These are phyloP conservation scores for Mormyrops attenuatus DNA, from an alignment of 2,797 vertebrate species.

Conservation along the genomic window DNA sequence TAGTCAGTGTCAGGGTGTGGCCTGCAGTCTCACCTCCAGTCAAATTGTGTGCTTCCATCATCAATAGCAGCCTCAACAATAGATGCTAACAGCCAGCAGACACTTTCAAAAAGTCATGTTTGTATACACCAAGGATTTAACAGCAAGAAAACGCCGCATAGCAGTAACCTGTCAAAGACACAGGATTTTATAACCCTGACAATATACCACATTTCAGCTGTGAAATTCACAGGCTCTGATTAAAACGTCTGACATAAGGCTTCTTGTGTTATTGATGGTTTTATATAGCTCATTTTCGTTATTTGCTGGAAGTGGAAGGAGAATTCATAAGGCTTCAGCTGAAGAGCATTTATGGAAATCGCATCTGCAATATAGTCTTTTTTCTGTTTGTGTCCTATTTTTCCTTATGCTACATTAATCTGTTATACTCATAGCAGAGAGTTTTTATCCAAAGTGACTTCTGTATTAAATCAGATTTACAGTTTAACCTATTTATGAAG, in stretches of 20 bases:
- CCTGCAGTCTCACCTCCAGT: neutral
- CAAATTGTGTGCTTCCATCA: neutral
- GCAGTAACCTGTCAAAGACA: neutral
- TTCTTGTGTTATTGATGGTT: neutral
- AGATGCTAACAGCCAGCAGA: neutral
- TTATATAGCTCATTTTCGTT: neutral
- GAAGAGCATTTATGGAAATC: conserved; percentile 1
- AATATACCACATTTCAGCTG: neutral
- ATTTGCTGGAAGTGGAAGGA: neutral
- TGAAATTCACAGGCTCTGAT: conserved; percentile 19
- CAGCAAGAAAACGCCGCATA: neutral
- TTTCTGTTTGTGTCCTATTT: neutral
- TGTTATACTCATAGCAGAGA: neutral
- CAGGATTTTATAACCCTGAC: conserved; percentile 18
- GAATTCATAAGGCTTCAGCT: conserved; percentile 6
- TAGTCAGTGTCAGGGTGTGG: neutral
- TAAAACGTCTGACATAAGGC: conserved; percentile 11
- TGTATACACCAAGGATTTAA: neutral
- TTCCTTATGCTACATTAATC: neutral
- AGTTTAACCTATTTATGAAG: conserved; percentile 1
- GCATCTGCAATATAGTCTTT: neutral
- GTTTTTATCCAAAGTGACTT: conserved; percentile 7
- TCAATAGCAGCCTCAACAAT: neutral
- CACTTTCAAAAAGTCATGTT: neutral
- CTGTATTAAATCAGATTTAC: neutral